Conservation (phyloP, 2,888 invertebrate genomes). For the Patella pellucida region DNA sequence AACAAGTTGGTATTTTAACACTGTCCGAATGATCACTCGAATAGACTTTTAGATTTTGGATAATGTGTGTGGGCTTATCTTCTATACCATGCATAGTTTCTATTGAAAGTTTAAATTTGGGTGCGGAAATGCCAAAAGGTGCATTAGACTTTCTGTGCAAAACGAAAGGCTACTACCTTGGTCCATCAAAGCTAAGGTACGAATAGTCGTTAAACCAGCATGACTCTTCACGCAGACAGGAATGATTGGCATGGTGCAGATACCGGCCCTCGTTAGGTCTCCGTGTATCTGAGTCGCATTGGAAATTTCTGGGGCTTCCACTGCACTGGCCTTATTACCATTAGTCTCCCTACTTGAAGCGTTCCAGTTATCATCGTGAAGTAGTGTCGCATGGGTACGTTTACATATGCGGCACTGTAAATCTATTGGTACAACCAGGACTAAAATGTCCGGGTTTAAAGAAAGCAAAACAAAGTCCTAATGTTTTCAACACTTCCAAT, state of each 20-base stretch:
- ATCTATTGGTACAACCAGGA: no score
- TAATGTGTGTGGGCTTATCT: background rate
- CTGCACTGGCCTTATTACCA: no score
- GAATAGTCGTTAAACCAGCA: constrained; percentile 22
- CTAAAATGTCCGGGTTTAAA: no score
- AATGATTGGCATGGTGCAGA: constrained; percentile 59
- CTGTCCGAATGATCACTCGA: background rate
- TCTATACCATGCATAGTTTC: background rate
- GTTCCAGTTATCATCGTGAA: no score
- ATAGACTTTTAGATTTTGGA: background rate
- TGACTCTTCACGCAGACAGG: constrained; percentile 29
- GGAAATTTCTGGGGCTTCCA: no score
- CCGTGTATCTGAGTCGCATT: no score
- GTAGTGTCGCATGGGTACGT: no score
- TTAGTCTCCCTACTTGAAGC: no score
- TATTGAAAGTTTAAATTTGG: background rate
- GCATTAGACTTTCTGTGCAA: background rate
- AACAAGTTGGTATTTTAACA: constrained; percentile 1
- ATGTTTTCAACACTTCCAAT: no score
- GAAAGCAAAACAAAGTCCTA: no score
- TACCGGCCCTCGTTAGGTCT: background rate
- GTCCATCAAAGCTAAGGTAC: constrained; percentile 35
- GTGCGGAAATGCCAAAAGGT: background rate
- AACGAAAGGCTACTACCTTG: constrained; percentile 26
- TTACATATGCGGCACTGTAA: no score